phyloP scores from a whole-genome alignment of 2,113 vertebrate species.

The Heterotilapia buettikoferi region DNA sequence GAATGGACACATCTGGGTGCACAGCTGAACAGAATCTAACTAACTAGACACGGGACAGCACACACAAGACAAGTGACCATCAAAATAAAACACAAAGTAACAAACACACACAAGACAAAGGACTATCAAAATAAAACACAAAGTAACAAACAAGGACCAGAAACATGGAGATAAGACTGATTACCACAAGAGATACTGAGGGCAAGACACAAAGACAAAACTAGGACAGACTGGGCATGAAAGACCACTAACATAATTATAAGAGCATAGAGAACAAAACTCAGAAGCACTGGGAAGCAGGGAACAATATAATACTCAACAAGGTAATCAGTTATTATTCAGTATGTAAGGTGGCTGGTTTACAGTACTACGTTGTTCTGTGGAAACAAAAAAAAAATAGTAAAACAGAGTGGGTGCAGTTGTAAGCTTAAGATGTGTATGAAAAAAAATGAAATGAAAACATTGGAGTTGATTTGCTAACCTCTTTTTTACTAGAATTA shows the following conservation, averaged over 20 bases:
- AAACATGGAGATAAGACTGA: not conserved
- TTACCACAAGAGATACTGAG: not conserved
- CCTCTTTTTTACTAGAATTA: not conserved
- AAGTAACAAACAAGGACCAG: not conserved
- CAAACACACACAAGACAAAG: not conserved
- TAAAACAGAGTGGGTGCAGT: not conserved
- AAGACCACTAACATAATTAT: not conserved
- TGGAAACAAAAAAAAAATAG: not conserved
- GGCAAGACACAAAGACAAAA: not conserved
- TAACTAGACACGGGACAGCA: not conserved
- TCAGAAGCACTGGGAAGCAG: not conserved
- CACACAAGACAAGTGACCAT: not conserved
- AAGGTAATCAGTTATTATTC: not conserved
- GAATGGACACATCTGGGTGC: not conserved
- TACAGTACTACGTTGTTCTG: not conserved
- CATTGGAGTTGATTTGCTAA: not conserved
- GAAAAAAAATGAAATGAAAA: not conserved
- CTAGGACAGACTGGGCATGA: not conserved
- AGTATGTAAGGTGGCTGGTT: not conserved
- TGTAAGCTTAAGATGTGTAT: not conserved
- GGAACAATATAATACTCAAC: not conserved
- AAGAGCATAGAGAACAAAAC: not conserved
- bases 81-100: not conserved
- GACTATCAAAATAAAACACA: not conserved
- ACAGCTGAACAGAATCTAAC: not conserved